Evolutionary conservation across 2,113 vertebrate genomes (phyloP), one percentile per base, ranked within the genome.

Genomic region (Uropsilus gracilis): DNA sequence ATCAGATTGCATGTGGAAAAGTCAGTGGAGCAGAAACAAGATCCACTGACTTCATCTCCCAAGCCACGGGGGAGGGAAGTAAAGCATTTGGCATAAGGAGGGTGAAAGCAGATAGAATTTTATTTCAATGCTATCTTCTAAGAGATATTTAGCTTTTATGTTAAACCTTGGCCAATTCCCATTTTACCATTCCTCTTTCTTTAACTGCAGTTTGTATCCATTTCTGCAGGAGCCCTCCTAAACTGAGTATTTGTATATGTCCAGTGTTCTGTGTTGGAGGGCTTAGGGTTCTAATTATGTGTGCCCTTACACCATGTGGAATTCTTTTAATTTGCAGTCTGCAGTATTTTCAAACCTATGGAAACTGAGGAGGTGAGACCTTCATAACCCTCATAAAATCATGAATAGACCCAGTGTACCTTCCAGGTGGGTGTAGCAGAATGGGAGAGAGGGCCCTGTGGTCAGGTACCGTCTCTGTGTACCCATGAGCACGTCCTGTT

Each of bases 11-110:
- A 6, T 44, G 87, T 88, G 85, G 75, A 94, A 81, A 95, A 94
- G 71, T 83, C 76, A 90, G 71, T n/a, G 73, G 90, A 81, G 95
- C 94, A 92, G 89, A 94, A 96, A 69, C 37, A 24, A 86, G 84
- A 90, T 87, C 86, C n/a, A 71, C 48, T 93, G 91, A 84, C 93
- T 76, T 94, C 63, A 80, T 97, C 82, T 64, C 85, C 73, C 68
- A 57, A 82, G 39, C 61, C 30, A 26, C 0, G 20, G 66, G 95
- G 92, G 90, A 69, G 82, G 50, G 92, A 44, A 50, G 46, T 55
- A 83, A 55, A 66, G 91, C 82, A 8, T 44, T 59, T 66, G 64
- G 72, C 28, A 37, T 17, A 30, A 57, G 66, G 32, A 50, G 46
- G 24, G 34, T 46, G n/a, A 75, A 86, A 66, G 20, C 34, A 80